Evolutionary conservation across 2,888 invertebrate species (phyloP), one percentile per base, ranked within the genome.

Genomic region (Steinernema hermaphroditum): DNA sequence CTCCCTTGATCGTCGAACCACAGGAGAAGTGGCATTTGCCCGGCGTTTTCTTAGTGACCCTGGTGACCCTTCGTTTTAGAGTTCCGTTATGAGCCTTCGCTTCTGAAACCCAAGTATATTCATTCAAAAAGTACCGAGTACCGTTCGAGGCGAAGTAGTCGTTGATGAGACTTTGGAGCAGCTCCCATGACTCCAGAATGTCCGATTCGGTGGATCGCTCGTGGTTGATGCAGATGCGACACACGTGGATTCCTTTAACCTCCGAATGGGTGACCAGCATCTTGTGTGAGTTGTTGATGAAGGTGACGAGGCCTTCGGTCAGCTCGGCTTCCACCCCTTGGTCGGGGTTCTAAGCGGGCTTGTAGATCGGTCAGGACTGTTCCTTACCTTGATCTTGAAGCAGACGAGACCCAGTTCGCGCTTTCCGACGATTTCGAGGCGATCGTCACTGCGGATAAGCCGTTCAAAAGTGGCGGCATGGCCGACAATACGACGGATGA

Each of bases 181-280:
- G 41, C 24, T 68, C 22, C 34, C 69, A 74, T 12, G 70, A 70
- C 27, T 76, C 75, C 24, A 54, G 29, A 6, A 71, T 49, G 41
- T 75, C 75, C 12, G 76, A 49, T 41, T 75, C 75, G 29, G 37
- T 57, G 8, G 71, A 32, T 29, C 43, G 37, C 22, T 70, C 41
- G 32, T 43, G 68, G 44, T 16, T 68, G 50, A 71, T 24, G 43
- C 29, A 29, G 22, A 75, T 12, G 19, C 75, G 74, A 37, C 70
- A 72, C 44, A 76, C 54, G 41, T 68, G 44, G n/a, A 37, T 22
- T 2, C 43, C 69, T 19, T 29, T 49, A 2, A 69, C 57, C 4
- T 41, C n/a, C 12, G 80, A 70, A 22, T 74, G 74, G 14, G 80
- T 80, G 50, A 80, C 71, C 46, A 74, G 37, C 43, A 80, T 44